phyloP scores from a whole-genome alignment of 2,113 vertebrate species.

The Calyptommatus sinebrachiatus region DNA sequence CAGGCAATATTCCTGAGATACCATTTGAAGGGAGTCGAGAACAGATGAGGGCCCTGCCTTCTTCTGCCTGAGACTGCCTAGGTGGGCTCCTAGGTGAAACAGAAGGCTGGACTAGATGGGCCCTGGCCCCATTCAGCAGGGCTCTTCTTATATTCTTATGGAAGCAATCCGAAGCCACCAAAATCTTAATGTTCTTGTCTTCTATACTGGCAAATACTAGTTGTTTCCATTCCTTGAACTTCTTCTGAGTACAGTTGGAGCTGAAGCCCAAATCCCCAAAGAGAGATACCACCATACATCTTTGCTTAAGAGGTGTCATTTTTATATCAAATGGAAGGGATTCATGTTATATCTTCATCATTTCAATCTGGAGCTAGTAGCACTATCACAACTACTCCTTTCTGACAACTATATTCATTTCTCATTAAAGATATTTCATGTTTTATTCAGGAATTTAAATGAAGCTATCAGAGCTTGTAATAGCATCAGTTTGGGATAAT shows the following conservation, averaged over 20 bases:
- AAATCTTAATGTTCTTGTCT: constrained; percentile 15
- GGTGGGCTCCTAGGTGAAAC: no score
- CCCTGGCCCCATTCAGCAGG: no score
- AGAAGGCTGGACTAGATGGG: no score
- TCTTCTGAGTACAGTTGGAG: constrained; percentile 41
- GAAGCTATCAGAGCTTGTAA: constrained; percentile 81
- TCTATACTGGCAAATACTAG: constrained; percentile 37
- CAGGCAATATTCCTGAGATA: no score
- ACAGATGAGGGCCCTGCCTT: no score
- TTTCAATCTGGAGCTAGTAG: constrained; percentile 74
- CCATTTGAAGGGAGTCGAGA: no score
- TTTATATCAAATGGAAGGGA: constrained; percentile 73
- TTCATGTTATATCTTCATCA: constrained; percentile 79
- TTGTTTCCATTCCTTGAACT: no score
- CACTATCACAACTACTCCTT: constrained; percentile 78
- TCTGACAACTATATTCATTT: constrained; percentile 80
- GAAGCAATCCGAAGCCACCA: background rate
- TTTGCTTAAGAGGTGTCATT: constrained; percentile 73
- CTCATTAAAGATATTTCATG: constrained; percentile 86
- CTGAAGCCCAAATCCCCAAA: constrained; percentile 63
- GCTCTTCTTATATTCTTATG: background rate
- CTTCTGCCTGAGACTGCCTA: no score
- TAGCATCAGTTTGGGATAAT: constrained; percentile 83
- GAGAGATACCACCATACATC: constrained; percentile 61
- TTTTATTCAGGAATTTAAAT: constrained; percentile 88